Evolutionary conservation across 2,888 invertebrate species (phyloP).

Genomic region (Brachypalpus laphriformis): DNA sequence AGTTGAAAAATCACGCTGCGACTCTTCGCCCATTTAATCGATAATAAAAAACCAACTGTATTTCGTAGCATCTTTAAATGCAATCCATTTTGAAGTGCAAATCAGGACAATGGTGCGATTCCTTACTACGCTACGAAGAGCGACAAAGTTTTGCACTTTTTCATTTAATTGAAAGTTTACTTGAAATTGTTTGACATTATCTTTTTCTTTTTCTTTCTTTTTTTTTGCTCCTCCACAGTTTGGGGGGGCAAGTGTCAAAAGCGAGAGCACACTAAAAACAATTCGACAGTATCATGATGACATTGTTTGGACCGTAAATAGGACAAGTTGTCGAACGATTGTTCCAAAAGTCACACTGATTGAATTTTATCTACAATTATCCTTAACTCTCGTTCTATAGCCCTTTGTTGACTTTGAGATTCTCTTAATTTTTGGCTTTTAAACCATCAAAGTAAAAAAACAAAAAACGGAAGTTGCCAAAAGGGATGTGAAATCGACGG

Average conservation of each 20-base stretch:
- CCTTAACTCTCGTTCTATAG: conserved; percentile 42
- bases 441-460: not conserved
- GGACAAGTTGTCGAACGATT: conserved; percentile 55
- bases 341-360: conserved; percentile 54
- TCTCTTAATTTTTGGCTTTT: conserved; percentile 13
- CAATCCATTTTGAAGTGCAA: not conserved
- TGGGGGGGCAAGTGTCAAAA: conserved; percentile 36
- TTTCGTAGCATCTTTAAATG: conserved; percentile 3
- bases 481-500: not conserved
- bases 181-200: conserved; percentile 51
- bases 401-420: conserved; percentile 4
- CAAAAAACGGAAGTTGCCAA: not conserved
- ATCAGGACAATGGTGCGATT: not conserved
- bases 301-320: conserved; percentile 45
- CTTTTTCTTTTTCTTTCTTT: conserved; percentile 22
- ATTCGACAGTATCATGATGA: conserved; percentile 50
- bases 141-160: conserved; percentile 61
- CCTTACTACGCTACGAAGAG: not conserved
- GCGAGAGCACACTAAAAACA: conserved; percentile 9
- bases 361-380: conserved; percentile 61
- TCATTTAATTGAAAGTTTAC: conserved; percentile 66
- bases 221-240: not conserved
- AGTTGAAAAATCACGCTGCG: conserved; percentile 33
- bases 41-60: conserved; percentile 27
- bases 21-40: conserved; percentile 17